Evolutionary conservation across 2,113 vertebrate species (phyloP).

Genomic region (Ptychochromis oligacanthus): DNA sequence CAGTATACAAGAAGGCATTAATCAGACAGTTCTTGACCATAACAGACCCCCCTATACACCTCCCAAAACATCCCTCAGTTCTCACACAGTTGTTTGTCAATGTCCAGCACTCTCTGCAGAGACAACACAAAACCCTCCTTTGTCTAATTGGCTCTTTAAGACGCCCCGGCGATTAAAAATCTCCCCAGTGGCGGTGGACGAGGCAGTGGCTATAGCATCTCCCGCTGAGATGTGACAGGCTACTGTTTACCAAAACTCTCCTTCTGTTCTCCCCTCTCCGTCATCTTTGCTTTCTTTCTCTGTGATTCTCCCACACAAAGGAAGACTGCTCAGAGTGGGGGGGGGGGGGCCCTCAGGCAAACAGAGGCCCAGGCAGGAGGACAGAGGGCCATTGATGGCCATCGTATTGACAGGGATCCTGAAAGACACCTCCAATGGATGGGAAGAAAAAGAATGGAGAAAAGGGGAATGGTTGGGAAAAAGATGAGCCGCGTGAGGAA

Average conservation of each 20-base stretch:
- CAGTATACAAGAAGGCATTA: slow-evolving; percentile 50
- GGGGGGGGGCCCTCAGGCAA: slow-evolving; percentile 70
- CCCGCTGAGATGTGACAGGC: slow-evolving; percentile 71
- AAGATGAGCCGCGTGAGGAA: slow-evolving; percentile 6
- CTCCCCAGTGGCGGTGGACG: slow-evolving; percentile 31
- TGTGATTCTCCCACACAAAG: slow-evolving; percentile 67
- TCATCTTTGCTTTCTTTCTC: slow-evolving; percentile 69
- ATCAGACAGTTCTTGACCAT: slow-evolving; percentile 61
- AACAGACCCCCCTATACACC: slow-evolving; percentile 26
- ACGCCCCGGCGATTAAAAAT: slow-evolving; percentile 54
- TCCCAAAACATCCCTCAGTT: slow-evolving; percentile 53
- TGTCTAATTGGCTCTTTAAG: slow-evolving; percentile 67
- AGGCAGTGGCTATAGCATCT: slow-evolving; percentile 37
- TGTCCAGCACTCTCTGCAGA: slow-evolving; percentile 41
- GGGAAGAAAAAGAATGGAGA: slow-evolving; percentile 7
- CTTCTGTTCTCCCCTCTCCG: slow-evolving; percentile 16
- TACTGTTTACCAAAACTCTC: slow-evolving; percentile 71
- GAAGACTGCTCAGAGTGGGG: slow-evolving; percentile 40
- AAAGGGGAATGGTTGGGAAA: neutral
- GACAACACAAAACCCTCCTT: slow-evolving; percentile 63
- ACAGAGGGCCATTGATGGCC: slow-evolving; percentile 75
- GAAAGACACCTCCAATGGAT: slow-evolving; percentile 53
- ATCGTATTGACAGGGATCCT: slow-evolving; percentile 57
- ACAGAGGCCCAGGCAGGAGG: slow-evolving; percentile 64
- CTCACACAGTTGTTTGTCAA: slow-evolving; percentile 66